Evolutionary conservation across 2,113 vertebrate species (phyloP), one percentile per base, ranked within the genome.

Genomic region (Cynoglossus semilaevis): DNA sequence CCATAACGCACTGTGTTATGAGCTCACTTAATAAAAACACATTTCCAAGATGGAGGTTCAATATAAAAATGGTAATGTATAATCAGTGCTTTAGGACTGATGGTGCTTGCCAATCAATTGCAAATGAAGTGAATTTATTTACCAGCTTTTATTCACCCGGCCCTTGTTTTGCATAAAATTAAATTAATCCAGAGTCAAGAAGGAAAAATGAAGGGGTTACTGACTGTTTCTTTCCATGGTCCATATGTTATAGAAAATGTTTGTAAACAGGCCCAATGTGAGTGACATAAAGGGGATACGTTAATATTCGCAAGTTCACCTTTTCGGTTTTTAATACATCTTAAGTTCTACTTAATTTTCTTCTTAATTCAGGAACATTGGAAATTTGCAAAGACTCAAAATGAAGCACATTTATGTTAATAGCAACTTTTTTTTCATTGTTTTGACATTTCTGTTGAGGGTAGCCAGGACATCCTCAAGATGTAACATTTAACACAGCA

Each of bases 11-110:
- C 34, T 82, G 61, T 62, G 73, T 83, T 77, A 88, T 85, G 87
- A 91, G 77, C 87, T 88, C 79, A 87, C 85, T 87, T 88, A 86
- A 92, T 91, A 86, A 86, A 29, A 92, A 91, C 79, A 86, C 73
- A 79, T 87, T 90, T 47, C 50, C 19, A 79, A 89, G 76, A 82
- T 77, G 63, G 74, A 87, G 90, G 83, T 84, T 88, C 73, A 76
- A 81, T 80, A 65, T 81, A 71, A 91, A 85, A 88, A 82, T 74
- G 73, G 61, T 75, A 76, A 80, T 83, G 76, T 84, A 74, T 76
- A 91, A 92, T 90, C 85, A 85, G 80, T 85, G 83, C 88, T 88
- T 66, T 53, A 54, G 56, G 48, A 66, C 45, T 68, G 59, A 71
- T 67, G 61, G 47, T 51, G 44, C 66, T 84, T 79, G 79, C 82